Evolutionary conservation across 35 echinoderm and acorn worm genomes (phyloP).

Genomic region (Antedon bifida): DNA sequence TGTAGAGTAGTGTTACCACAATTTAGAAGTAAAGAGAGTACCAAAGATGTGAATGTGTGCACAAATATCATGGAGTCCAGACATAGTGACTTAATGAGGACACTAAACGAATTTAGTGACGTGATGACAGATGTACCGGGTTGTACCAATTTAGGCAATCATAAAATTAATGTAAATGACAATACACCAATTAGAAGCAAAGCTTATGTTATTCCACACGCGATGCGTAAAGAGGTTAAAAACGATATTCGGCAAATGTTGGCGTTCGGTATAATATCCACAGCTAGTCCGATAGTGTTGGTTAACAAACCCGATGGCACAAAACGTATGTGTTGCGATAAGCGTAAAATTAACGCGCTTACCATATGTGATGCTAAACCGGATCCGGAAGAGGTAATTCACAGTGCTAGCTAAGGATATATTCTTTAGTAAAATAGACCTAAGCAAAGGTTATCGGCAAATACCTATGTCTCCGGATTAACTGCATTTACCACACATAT

Average conservation of each 20-base stretch:
- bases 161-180: conserved; percentile 13
- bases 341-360: background rate
- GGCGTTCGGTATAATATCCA: background rate
- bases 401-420: background rate
- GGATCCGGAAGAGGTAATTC: conserved; percentile 6
- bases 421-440: conserved; percentile 13
- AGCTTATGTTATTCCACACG: conserved; percentile 38
- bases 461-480: background rate
- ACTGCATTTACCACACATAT: background rate
- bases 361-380: conserved; percentile 14
- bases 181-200: conserved; percentile 18
- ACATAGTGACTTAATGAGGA: background rate
- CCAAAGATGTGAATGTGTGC: background rate
- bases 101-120: background rate
- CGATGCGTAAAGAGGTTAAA: conserved; percentile 10
- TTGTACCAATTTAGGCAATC: conserved; percentile 11
- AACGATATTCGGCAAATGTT: conserved; percentile 21
- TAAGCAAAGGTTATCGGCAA: conserved; percentile 14
- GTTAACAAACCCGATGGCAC: conserved; percentile 16
- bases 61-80: background rate
- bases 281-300: background rate
- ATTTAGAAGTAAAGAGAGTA: background rate
- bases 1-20: background rate
- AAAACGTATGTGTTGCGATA: conserved; percentile 4
- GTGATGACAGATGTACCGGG: conserved; percentile 34